Evolutionary conservation across 2,797 vertebrate species (phyloP).

Genomic region (Brachyrhaphis roseni): DNA sequence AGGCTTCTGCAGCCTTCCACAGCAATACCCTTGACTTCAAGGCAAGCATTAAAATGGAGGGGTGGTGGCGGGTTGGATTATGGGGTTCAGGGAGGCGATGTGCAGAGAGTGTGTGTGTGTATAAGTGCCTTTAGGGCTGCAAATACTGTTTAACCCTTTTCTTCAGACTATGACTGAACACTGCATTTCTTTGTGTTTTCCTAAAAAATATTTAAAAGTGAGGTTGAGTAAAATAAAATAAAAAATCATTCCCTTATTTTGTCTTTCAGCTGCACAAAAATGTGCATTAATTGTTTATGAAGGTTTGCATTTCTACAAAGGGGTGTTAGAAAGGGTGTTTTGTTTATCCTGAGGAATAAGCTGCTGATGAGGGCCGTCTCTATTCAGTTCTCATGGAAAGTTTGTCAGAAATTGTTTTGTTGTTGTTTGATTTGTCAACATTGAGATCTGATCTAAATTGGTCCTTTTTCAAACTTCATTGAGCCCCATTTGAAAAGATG

Average conservation of each 20-base stretch:
- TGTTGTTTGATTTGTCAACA: background rate
- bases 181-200: background rate
- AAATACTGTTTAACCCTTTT: conserved; percentile 58
- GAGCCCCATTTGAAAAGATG: background rate
- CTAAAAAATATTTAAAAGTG: conserved; percentile 7
- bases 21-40: conserved; percentile 73
- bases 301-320: conserved; percentile 1
- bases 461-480: background rate
- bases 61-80: conserved; percentile 63
- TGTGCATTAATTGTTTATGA: conserved; percentile 40
- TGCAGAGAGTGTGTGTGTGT: conserved; percentile 38
- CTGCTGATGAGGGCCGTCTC: background rate
- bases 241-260: background rate
- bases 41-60: conserved; percentile 79
- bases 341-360: background rate
- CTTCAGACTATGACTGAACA: conserved; percentile 25
- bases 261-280: conserved; percentile 18
- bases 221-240: conserved; percentile 11
- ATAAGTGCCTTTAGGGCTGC: conserved; percentile 50
- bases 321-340: background rate
- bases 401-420: background rate
- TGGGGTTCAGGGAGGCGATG: conserved; percentile 55
- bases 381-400: background rate
- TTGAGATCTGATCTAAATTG: background rate
- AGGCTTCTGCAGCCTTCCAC: conserved; percentile 62